A percentile compares a stretch with the other conserved stretches of the same genome.
Conservation (phyloP, 2,113 vertebrate genomes). For the Capreolus pygargus region DNA sequence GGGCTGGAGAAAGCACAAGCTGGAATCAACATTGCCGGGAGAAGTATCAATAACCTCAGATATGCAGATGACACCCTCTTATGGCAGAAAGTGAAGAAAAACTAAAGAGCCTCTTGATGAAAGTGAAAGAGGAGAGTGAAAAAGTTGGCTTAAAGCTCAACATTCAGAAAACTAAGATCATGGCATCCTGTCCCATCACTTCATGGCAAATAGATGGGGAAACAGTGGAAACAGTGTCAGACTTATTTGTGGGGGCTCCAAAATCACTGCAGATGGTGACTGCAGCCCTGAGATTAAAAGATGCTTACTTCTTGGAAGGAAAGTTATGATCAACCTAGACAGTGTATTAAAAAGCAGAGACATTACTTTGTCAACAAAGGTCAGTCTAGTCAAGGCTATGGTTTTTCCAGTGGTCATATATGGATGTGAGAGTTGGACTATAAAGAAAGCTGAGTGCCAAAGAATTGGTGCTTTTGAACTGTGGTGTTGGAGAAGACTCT, state of each 20-base stretch:
- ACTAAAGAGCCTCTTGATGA: not conserved
- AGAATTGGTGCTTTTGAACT: not conserved
- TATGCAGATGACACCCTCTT: no score
- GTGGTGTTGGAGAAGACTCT: not conserved
- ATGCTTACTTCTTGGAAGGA: no score
- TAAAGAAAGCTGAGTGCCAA: not conserved
- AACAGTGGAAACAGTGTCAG: not conserved
- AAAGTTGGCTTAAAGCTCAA: not conserved
- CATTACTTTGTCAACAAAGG: not conserved
- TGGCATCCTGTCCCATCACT: not conserved
- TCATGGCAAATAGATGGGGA: not conserved
- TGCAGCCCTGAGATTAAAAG: no score
- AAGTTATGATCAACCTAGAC: not conserved
- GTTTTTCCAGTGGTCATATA: not conserved
- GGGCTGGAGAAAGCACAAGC: no score
- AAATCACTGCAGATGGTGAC: no score
- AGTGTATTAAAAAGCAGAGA: not conserved
- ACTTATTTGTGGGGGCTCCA: no score
- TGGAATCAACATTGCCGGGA: no score
- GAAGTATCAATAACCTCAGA: no score
- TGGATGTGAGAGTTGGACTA: not conserved
- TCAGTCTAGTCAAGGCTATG: not conserved
- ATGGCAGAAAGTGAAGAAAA: no score
- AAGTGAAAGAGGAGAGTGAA: not conserved
- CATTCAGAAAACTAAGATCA: not conserved